Percentiles rank a stretch among this genome's conserved stretches.
Conservation (phyloP, 2,797 vertebrate genomes). For the Lithobates sylvaticus region DNA sequence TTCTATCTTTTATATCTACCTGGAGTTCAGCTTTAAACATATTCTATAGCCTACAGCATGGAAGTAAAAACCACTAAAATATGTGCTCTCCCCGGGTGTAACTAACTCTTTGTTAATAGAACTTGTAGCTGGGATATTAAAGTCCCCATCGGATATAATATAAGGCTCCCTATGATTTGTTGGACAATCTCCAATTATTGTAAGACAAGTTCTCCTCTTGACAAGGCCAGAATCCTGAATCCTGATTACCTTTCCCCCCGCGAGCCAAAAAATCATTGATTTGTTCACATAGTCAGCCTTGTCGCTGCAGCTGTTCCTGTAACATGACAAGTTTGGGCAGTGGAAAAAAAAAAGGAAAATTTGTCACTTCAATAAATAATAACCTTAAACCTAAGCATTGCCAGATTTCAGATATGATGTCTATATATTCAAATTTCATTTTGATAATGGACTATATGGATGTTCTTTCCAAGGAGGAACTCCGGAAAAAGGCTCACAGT, state of each 20-base stretch:
- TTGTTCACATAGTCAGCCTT: conserved; percentile 91
- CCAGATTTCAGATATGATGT: not conserved
- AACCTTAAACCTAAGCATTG: conserved; percentile 81
- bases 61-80: too few species aligned
- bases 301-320: conserved; percentile 91
- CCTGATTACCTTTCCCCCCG: conserved; percentile 86
- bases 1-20: too few species aligned
- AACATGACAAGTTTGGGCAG: conserved; percentile 88
- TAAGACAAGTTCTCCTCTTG: conserved; percentile 84
- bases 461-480: too few species aligned
- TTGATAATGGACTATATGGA: not conserved
- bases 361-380: conserved; percentile 85
- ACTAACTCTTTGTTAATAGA: not conserved
- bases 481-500: too few species aligned
- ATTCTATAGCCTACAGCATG: too few species aligned
- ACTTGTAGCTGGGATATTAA: conserved; percentile 33
- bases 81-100: not conserved
- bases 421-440: not conserved
- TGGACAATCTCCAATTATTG: conserved; percentile 73
- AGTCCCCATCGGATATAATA: conserved; percentile 64
- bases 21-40: too few species aligned
- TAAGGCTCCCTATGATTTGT: conserved; percentile 76
- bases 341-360: conserved; percentile 75
- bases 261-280: conserved; percentile 87
- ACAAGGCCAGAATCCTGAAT: conserved; percentile 88